Percentiles rank a stretch among this genome's conserved stretches.
Evolutionary conservation across 2,113 vertebrate species (phyloP).

Genomic region (Cichladusa arquata): DNA sequence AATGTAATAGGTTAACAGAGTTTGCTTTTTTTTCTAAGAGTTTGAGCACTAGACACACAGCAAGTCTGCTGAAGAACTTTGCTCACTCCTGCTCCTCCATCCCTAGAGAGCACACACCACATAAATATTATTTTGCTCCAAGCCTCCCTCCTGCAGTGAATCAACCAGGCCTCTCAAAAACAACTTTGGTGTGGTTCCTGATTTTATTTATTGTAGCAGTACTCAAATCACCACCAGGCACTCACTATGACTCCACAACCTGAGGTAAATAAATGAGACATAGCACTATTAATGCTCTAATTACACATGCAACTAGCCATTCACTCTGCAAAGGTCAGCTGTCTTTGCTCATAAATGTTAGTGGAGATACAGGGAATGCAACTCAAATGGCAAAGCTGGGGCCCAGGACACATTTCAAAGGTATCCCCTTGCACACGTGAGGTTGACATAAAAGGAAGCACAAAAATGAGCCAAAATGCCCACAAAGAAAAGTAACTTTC

Average conservation of each 20-base stretch:
- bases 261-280: conserved; percentile 31
- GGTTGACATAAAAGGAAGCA: not conserved
- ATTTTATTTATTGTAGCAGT: not conserved
- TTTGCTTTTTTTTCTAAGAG: not conserved
- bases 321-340: conserved; percentile 47
- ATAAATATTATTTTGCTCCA: not conserved
- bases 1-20: too few species aligned
- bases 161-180: not conserved
- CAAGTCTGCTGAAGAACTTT: not conserved
- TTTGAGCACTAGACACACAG: not conserved
- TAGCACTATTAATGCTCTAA: conserved; percentile 28
- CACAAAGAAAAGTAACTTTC: not conserved
- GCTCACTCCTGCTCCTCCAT: not conserved
- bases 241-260: not conserved
- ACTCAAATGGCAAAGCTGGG: not conserved
- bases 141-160: not conserved
- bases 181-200: not conserved
- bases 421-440: not conserved
- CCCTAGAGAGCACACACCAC: not conserved
- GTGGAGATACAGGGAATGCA: not conserved
- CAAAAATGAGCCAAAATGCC: not conserved
- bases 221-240: not conserved
- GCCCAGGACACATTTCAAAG: not conserved
- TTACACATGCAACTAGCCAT: conserved; percentile 30
- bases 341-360: conserved; percentile 31